Evolutionary conservation across 2,113 vertebrate species (phyloP), one percentile per base, ranked within the genome.

Genomic region (Oenanthe oenanthe): DNA sequence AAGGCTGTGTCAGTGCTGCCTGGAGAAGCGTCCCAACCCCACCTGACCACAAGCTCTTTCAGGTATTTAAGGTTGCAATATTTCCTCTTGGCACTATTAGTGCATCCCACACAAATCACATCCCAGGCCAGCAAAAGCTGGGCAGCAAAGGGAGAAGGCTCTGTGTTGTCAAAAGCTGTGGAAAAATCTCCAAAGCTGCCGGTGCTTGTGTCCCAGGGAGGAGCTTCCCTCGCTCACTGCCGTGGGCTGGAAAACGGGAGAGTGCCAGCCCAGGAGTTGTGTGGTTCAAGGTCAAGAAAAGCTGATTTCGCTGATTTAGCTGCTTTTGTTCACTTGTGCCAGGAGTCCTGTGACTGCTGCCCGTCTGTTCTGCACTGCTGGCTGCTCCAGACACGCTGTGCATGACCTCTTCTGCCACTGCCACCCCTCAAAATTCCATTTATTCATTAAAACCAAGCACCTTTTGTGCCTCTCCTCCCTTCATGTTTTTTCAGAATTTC

Each of bases 221-320:
- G 17, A 83, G 72, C 36, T 28, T 17, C 62, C 80, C 81, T 42
- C 12, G 1, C 29, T 25, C 62, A 1, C 22, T 12, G 29, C 74
- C 5, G 2, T 4, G 9, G 34, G 34, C 7, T 51, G 58, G 86
- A 76, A 51, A 81, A 48, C 1, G 7, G 53, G n/a, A 38, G 8
- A 38, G 77, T 71, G 80, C 70, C 77, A 82, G 36, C 31, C 51
- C 65, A 36, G 45, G 77, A 72, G 48, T 12, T 45, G 53, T 5
- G 79, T 25, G 60, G 31, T 93, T 92, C 71, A 94, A 89, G 90
- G 94, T 91, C 74, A 83, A 47, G 70, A 65, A 85, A 88, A 70
- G 26, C 78, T 21, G 40, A 77, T 91, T 91, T 86, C n/a, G 92
- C 94, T 93, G 94, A 89, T 84, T 71, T 67, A 67, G 86, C 86